Conservation (phyloP, 1,140 invertebrate genomes). For the Panagrolaimus sp. region DNA sequence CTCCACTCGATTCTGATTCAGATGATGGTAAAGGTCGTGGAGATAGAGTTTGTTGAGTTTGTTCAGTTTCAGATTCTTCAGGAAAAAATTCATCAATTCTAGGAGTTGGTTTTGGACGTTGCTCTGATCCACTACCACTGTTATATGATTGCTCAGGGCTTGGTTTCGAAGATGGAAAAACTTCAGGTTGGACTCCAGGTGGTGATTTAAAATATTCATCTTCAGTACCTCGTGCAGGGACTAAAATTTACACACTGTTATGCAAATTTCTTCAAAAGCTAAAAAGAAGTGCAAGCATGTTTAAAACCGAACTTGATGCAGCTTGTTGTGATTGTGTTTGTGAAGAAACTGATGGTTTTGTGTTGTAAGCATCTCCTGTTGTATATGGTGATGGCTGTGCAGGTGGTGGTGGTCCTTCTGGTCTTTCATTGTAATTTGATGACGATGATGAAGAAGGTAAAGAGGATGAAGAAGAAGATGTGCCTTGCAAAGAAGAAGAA, state of each 20-base stretch:
- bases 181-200: not conserved
- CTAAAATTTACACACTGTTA: not conserved
- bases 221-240: not conserved
- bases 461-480: too few species aligned
- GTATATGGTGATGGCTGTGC: too few species aligned
- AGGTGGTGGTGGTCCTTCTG: too few species aligned
- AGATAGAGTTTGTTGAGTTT: not conserved
- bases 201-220: conserved; percentile 8
- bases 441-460: too few species aligned
- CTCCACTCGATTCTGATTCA: not conserved
- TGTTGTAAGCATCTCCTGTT: not conserved
- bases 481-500: too few species aligned
- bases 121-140: too few species aligned
- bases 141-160: not conserved
- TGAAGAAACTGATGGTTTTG: not conserved
- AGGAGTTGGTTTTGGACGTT: not conserved
- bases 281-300: not conserved
- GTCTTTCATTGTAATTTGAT: too few species aligned
- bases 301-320: not conserved
- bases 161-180: not conserved
- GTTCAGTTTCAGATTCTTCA: not conserved
- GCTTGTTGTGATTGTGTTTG: not conserved
- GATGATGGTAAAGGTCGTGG: not conserved
- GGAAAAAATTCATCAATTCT: not conserved
- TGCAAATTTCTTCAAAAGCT: not conserved